Conservation (phyloP, 2,888 invertebrate species). For the Thymelicus sylvestris region DNA sequence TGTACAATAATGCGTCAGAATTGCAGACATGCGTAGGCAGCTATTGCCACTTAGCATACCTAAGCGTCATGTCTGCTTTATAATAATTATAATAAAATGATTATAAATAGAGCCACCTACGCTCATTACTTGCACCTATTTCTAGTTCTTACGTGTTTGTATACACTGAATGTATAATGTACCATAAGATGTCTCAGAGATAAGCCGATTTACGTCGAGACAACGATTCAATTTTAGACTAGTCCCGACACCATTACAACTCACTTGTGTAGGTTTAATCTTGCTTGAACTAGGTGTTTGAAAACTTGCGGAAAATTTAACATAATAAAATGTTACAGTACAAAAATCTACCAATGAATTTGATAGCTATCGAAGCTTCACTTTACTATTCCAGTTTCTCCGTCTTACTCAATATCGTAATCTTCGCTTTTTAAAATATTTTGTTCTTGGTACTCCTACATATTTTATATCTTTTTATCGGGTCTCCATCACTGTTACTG, state of each 20-base stretch:
- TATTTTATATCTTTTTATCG: no score
- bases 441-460: no score
- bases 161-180: slow-evolving; percentile 36
- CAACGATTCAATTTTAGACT: slow-evolving; percentile 41
- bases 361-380: no score
- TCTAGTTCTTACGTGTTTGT: slow-evolving; percentile 29
- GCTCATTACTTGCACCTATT: slow-evolving; percentile 12
- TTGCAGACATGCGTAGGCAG: neutral
- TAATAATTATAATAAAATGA: no score
- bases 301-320: neutral
- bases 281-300: slow-evolving; percentile 4
- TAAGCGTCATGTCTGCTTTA: neutral
- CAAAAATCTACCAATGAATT: no score
- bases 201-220: slow-evolving; percentile 50
- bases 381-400: no score
- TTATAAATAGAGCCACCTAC: neutral
- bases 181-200: slow-evolving; percentile 45
- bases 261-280: slow-evolving; percentile 26
- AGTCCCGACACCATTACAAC: slow-evolving; percentile 19
- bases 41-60: neutral
- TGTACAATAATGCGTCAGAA: no score
- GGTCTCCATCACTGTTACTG: no score
- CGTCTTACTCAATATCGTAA: no score
- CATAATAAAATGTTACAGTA: neutral
- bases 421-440: no score